Percentiles rank a stretch among this genome's conserved stretches.
phyloP scores from a whole-genome alignment of 2,797 vertebrate genomes.

The Enteromius mattozi region DNA sequence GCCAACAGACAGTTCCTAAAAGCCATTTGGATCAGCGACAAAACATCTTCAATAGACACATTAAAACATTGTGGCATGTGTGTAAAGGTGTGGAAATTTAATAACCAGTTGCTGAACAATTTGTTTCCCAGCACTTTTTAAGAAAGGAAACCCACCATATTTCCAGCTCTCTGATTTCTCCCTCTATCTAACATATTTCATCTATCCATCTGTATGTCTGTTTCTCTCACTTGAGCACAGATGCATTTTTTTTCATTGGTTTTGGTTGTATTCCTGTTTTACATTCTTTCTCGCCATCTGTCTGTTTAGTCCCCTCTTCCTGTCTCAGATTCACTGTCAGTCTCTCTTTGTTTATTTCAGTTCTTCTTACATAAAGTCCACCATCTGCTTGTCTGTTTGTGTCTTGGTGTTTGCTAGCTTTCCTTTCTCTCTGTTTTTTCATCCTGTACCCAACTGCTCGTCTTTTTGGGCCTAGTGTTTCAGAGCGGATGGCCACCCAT shows the following conservation, averaged over 20 bases:
- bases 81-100: conserved; percentile 46
- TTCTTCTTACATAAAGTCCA: conserved; percentile 34
- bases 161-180: conserved; percentile 43
- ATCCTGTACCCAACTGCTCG: background rate
- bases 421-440: conserved; percentile 15
- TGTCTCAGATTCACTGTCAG: conserved; percentile 26
- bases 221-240: conserved; percentile 47
- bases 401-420: conserved; percentile 28
- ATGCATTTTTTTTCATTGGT: conserved; percentile 54
- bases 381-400: conserved; percentile 31
- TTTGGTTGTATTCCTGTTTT: conserved; percentile 50
- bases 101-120: conserved; percentile 56
- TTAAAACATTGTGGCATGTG: conserved; percentile 27
- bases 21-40: conserved; percentile 19
- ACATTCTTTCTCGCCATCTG: conserved; percentile 49
- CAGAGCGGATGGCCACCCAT: conserved; percentile 32
- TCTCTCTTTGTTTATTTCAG: conserved; percentile 36
- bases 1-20: conserved; percentile 26
- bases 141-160: conserved; percentile 36
- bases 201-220: conserved; percentile 52
- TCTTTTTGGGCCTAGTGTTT: conserved; percentile 10
- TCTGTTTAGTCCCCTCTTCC: conserved; percentile 45
- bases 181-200: conserved; percentile 59
- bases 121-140: conserved; percentile 58
- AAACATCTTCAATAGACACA: conserved; percentile 33